phyloP scores from a whole-genome alignment of 1,140 invertebrate genomes.

The Diploscapter pachys region DNA sequence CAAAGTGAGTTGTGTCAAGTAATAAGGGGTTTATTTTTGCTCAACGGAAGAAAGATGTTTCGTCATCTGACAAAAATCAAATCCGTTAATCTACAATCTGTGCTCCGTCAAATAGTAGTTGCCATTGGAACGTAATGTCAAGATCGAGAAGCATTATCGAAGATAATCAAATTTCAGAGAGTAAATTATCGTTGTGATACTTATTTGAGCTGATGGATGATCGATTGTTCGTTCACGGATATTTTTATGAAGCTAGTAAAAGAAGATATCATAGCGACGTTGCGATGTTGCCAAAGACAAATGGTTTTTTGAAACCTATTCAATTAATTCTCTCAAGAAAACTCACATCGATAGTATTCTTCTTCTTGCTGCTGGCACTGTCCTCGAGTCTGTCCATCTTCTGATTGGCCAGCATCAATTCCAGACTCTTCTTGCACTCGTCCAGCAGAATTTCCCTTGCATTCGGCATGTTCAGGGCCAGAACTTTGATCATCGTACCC shows the following conservation, averaged over 20 bases:
- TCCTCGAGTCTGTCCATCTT: slow-evolving; percentile 50
- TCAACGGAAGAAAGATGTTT: too few relatives aligned
- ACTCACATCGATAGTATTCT: slow-evolving; percentile 44
- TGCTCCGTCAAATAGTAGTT: too few relatives aligned
- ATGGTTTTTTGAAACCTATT: neutral
- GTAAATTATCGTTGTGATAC: too few relatives aligned
- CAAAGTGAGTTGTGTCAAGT: too few relatives aligned
- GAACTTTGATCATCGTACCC: slow-evolving; percentile 23
- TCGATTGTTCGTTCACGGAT: too few relatives aligned
- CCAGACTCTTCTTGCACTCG: slow-evolving; percentile 76
- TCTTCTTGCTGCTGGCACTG: slow-evolving; percentile 60
- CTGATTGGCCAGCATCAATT: slow-evolving; percentile 77
- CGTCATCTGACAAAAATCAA: too few relatives aligned
- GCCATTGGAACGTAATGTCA: neutral
- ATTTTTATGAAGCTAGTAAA: too few relatives aligned
- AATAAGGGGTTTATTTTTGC: too few relatives aligned
- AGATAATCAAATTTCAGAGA: too few relatives aligned
- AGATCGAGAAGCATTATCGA: neutral
- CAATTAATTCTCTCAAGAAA: slow-evolving; percentile 13
- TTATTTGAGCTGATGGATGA: too few relatives aligned
- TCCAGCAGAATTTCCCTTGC: slow-evolving; percentile 75
- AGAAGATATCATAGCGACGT: neutral
- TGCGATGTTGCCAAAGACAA: neutral
- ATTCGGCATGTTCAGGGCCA: slow-evolving; percentile 63
- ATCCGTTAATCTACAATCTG: too few relatives aligned